Conservation (phyloP, 2,888 invertebrate species). For the Drosophila kanekoi region DNA sequence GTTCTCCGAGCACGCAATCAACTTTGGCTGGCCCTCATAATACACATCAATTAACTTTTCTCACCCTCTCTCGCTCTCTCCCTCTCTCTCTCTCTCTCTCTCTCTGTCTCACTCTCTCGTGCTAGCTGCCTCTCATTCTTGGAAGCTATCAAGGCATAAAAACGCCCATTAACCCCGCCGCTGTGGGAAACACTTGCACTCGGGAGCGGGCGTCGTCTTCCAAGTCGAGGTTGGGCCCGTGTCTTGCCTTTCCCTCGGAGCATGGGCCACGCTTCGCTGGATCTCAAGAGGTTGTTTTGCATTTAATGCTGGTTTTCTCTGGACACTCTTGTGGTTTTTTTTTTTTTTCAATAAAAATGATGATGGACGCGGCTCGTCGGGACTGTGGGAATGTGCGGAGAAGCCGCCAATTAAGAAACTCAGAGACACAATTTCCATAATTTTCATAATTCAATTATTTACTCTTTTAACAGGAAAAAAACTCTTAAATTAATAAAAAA, state of each 20-base stretch:
- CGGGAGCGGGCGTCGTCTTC: background rate
- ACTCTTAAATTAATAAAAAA: slow-evolving; percentile 34
- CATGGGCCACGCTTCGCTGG: slow-evolving; percentile 63
- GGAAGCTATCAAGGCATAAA: slow-evolving; percentile 71
- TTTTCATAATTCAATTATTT: slow-evolving; percentile 42
- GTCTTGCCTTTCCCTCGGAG: background rate
- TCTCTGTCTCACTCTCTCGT: too few species aligned
- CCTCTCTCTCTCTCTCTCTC: background rate
- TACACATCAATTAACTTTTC: background rate
- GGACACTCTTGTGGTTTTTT: slow-evolving; percentile 47
- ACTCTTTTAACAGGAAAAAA: slow-evolving; percentile 36
- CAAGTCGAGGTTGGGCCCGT: slow-evolving; percentile 1
- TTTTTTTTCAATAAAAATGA: slow-evolving; percentile 31
- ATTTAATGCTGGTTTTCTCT: slow-evolving; percentile 49
- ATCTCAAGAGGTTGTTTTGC: slow-evolving; percentile 51
- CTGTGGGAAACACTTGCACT: slow-evolving; percentile 62
- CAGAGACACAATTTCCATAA: slow-evolving; percentile 10
- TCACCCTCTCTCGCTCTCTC: background rate
- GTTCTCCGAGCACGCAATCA: too few species aligned
- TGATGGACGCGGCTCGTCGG: slow-evolving; percentile 5
- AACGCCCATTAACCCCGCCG: slow-evolving; percentile 67
- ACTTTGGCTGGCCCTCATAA: slow-evolving; percentile 3
- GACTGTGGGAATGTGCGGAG: slow-evolving; percentile 43
- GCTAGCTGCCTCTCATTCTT: slow-evolving; percentile 1
- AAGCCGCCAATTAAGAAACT: slow-evolving; percentile 26